Conservation (phyloP, 2,888 invertebrate genomes). For the Phalera bucephala region DNA sequence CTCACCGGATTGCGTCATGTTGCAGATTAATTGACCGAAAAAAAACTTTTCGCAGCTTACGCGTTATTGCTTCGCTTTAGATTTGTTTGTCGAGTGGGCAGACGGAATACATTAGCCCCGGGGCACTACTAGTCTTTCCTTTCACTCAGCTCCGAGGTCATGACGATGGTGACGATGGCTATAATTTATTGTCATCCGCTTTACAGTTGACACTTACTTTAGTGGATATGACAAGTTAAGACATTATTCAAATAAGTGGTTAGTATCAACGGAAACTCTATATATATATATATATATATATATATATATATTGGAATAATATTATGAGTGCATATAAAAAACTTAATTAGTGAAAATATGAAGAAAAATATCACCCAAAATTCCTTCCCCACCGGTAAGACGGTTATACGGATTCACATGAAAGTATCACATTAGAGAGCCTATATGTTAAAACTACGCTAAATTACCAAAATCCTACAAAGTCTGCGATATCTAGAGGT, state of each 20-base stretch:
- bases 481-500: no score
- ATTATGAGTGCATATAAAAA: no score
- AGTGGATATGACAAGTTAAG: slow-evolving; percentile 2
- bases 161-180: slow-evolving; percentile 1
- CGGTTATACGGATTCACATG: no score
- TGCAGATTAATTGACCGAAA: slow-evolving; percentile 49
- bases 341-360: no score
- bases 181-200: slow-evolving; percentile 7
- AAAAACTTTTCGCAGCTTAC: slow-evolving; percentile 25
- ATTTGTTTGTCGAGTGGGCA: slow-evolving; percentile 14
- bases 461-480: no score
- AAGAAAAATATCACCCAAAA: no score
- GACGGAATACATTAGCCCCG: slow-evolving; percentile 14
- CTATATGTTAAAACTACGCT: no score
- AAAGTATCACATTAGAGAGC: no score
- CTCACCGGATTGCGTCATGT: slow-evolving; percentile 48
- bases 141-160: slow-evolving; percentile 21
- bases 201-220: slow-evolving; percentile 5
- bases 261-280: background rate
- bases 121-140: slow-evolving; percentile 13
- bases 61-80: slow-evolving; percentile 15
- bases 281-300: no score
- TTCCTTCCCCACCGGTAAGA: no score
- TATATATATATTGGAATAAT: no score
- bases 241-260: background rate